Evolutionary conservation across 2,113 vertebrate genomes (phyloP).

Genomic region (Gracilinanus agilis): DNA sequence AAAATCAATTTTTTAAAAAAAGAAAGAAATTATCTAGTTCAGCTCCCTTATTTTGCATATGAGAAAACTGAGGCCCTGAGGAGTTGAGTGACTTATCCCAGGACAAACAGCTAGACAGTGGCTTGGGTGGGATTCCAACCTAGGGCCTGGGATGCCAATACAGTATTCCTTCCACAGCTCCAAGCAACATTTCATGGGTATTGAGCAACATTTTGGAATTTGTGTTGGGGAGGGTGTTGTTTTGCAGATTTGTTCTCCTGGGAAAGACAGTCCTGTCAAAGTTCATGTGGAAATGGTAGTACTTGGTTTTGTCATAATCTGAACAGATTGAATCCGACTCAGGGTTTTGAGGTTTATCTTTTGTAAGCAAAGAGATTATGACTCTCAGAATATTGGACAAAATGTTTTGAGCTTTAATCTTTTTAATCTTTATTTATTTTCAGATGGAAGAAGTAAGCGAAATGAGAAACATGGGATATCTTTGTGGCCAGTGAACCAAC

Average conservation of each 20-base stretch:
- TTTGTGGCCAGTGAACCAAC: neutral
- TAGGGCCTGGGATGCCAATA: neutral
- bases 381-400: neutral
- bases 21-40: neutral
- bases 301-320: neutral
- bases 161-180: neutral
- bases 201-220: neutral
- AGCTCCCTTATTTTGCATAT: neutral
- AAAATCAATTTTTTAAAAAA: no score
- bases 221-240: neutral
- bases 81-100: neutral
- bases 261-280: conserved; percentile 1
- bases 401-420: conserved; percentile 17
- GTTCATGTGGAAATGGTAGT: neutral
- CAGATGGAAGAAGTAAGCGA: neutral
- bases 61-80: neutral
- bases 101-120: neutral
- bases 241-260: neutral
- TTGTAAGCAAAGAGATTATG: neutral
- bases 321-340: neutral
- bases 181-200: neutral
- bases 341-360: conserved; percentile 19
- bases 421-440: neutral
- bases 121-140: neutral
- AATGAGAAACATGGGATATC: neutral